Evolutionary conservation across 53 echinoderm and acorn worm species (phyloP).

Genomic region (Paracentrotus lividus): DNA sequence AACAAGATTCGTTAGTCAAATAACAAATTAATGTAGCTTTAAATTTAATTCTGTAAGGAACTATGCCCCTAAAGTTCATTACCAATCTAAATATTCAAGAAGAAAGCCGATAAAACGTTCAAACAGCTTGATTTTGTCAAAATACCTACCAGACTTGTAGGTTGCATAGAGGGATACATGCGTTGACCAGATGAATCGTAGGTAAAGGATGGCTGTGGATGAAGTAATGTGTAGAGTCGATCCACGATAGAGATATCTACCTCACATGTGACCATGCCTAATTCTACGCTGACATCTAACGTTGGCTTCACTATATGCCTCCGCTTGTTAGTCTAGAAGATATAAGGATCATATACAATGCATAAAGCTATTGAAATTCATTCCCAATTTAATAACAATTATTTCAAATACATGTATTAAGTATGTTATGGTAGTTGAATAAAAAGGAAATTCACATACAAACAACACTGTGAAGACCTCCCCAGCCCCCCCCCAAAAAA

Average conservation of each 20-base stretch:
- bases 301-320: slow-evolving; percentile 77
- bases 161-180: slow-evolving; percentile 68
- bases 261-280: slow-evolving; percentile 87
- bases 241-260: slow-evolving; percentile 94
- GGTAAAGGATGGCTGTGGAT: slow-evolving; percentile 82
- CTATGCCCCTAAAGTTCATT: too few relatives aligned
- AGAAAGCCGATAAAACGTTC: too few relatives aligned
- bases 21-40: too few relatives aligned
- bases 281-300: slow-evolving; percentile 80
- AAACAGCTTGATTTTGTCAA: background rate
- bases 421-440: too few relatives aligned
- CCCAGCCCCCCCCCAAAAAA: too few relatives aligned
- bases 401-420: too few relatives aligned
- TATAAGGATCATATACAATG: background rate
- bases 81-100: too few relatives aligned
- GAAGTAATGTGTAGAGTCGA: slow-evolving; percentile 85
- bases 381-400: background rate
- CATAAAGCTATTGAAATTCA: background rate
- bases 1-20: too few relatives aligned
- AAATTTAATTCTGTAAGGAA: too few relatives aligned
- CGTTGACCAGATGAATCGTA: slow-evolving; percentile 69
- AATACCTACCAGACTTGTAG: slow-evolving; percentile 67
- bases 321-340: slow-evolving; percentile 23
- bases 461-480: too few relatives aligned
- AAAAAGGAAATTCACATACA: too few relatives aligned